A percentile compares a stretch with the other conserved stretches of the same genome.
These are phyloP conservation scores for Orius insidiosus DNA, from an alignment of 1,140 invertebrate species.

Conservation along the genomic window DNA sequence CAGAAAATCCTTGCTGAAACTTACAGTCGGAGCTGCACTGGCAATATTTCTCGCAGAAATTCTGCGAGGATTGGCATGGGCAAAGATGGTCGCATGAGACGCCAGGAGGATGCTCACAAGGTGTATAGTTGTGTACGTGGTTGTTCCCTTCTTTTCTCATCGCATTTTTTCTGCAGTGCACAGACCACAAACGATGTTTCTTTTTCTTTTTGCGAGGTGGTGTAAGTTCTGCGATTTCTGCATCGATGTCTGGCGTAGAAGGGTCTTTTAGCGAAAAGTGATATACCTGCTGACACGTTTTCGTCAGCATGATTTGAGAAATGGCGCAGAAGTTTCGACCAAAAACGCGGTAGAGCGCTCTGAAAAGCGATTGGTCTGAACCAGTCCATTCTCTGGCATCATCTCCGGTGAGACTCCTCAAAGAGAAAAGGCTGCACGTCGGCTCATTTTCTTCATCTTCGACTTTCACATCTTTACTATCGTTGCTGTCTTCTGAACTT, in stretches of 20 bases:
- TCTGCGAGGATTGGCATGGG: constrained; percentile 60
- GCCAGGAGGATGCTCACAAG: constrained; percentile 82
- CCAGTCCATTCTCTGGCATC: constrained; percentile 60
- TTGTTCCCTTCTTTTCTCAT: constrained; percentile 72
- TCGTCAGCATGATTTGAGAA: constrained; percentile 78
- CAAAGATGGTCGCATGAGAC: constrained; percentile 72
- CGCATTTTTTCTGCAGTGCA: constrained; percentile 72
- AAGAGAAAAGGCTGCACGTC: constrained; percentile 1
- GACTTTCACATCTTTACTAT: constrained; percentile 35
- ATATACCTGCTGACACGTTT: constrained; percentile 89
- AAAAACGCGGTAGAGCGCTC: constrained; percentile 79
- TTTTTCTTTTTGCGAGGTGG: constrained; percentile 89
- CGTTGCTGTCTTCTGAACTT: constrained; percentile 82
- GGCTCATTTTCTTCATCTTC: constrained; percentile 13
- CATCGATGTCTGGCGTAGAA: constrained; percentile 56
- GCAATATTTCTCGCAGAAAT: constrained; percentile 98
- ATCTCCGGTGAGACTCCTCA: constrained; percentile 7
- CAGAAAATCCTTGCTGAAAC: constrained; percentile 24
- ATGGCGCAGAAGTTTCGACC: constrained; percentile 89
- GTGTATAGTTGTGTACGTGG: constrained; percentile 80
- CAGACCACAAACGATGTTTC: constrained; percentile 85
- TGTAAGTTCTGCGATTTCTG: constrained; percentile 51
- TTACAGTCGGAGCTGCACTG: constrained; percentile 87
- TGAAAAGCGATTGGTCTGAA: constrained; percentile 81
- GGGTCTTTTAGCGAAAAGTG: constrained; percentile 81